Conservation (phyloP, 2,113 vertebrate species). For the Corythornis cristatus region DNA sequence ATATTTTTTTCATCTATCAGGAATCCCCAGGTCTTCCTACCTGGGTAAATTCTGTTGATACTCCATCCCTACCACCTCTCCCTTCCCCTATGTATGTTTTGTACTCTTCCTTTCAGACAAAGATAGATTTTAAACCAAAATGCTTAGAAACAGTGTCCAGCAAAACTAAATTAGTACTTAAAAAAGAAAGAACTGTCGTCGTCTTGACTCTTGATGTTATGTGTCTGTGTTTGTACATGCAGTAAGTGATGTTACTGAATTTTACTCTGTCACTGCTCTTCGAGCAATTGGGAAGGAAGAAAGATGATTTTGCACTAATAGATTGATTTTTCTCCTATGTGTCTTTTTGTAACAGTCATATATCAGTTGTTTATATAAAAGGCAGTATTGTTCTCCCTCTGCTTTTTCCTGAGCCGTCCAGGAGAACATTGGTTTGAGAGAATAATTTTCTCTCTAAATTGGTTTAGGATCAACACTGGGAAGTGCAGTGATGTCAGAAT, state of each 20-base stretch:
- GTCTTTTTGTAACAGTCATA: neutral
- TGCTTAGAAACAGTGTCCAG: neutral
- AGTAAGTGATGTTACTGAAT: neutral
- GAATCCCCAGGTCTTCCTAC: neutral
- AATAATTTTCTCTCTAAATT: neutral
- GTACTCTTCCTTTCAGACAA: neutral
- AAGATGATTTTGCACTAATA: neutral
- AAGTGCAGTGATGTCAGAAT: neutral
- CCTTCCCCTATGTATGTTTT: fast-evolving
- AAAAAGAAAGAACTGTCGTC: neutral
- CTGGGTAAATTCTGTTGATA: neutral
- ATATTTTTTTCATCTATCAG: neutral
- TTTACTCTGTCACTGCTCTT: neutral
- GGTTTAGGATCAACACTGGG: neutral
- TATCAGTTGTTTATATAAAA: neutral
- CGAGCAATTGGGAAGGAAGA: neutral
- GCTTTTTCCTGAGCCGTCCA: neutral
- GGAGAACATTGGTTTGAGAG: neutral
- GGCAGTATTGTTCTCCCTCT: neutral
- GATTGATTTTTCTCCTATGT: neutral
- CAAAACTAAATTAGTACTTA: neutral
- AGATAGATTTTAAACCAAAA: neutral
- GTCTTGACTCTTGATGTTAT: neutral
- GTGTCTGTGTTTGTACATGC: neutral
- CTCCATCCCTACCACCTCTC: fast-evolving